These are phyloP conservation scores for Andricus grossulariae DNA, from an alignment of 1,140 invertebrate genomes.

Conservation along the genomic window DNA sequence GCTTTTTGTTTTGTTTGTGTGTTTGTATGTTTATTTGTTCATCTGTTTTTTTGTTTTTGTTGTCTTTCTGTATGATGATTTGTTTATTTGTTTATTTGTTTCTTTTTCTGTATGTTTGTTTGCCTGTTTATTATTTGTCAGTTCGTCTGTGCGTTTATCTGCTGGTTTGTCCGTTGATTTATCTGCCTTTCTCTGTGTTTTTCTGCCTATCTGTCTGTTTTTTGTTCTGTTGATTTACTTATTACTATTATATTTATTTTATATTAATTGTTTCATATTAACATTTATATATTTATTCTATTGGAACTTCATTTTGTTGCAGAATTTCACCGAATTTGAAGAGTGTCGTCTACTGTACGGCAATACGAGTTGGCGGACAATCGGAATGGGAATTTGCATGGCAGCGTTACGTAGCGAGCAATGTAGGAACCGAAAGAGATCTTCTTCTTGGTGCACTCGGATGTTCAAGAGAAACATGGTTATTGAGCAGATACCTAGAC, in stretches of 20 bases:
- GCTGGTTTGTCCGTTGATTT: no score
- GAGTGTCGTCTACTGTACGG: constrained; percentile 88
- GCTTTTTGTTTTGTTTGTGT: no score
- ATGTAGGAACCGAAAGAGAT: constrained; percentile 86
- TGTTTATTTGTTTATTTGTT: no score
- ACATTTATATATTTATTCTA: background rate
- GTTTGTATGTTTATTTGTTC: no score
- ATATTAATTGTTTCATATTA: background rate
- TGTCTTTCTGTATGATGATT: no score
- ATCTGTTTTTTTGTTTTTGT: no score
- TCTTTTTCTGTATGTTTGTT: no score
- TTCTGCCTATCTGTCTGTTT: no score
- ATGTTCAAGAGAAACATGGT: constrained; percentile 86
- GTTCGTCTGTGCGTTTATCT: no score
- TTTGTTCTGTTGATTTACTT: no score
- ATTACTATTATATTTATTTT: background rate
- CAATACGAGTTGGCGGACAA: constrained; percentile 86
- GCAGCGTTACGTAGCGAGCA: constrained; percentile 83
- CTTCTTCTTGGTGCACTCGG: constrained; percentile 85
- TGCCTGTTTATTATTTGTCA: no score
- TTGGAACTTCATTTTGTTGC: constrained; percentile 67
- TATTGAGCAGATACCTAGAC: constrained; percentile 85
- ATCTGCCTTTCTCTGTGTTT: no score
- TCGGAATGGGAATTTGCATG: constrained; percentile 92
- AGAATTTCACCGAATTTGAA: constrained; percentile 88